phyloP scores from a whole-genome alignment of 2,113 vertebrate species.

The Nothoprocta perdicaria region DNA sequence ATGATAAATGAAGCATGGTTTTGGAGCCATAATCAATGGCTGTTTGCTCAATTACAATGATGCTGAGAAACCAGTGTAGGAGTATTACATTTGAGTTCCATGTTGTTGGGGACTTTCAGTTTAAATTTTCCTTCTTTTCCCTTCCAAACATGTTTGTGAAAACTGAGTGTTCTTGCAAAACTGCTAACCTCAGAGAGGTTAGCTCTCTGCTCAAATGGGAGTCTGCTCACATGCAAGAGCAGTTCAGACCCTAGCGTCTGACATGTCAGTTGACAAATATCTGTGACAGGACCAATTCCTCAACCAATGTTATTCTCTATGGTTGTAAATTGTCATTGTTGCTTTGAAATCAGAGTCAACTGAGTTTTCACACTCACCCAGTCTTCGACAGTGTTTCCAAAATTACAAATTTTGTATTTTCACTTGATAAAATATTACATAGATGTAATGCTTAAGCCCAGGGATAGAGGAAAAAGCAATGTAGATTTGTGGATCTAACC shows the following conservation, averaged over 20 bases:
- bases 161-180: neutral
- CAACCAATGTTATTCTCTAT: neutral
- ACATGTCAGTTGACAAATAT: conserved; percentile 32
- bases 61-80: neutral
- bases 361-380: neutral
- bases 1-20: neutral
- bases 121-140: neutral
- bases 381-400: neutral
- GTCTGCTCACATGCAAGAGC: neutral
- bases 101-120: neutral
- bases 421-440: neutral
- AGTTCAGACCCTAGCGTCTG: neutral
- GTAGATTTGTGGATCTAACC: neutral
- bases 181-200: neutral
- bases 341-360: neutral
- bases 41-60: neutral
- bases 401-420: neutral
- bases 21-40: neutral
- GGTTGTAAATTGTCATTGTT: neutral
- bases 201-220: neutral
- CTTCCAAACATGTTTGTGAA: neutral
- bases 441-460: neutral
- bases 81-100: neutral
- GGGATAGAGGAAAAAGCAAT: neutral
- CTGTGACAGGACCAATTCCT: conserved; percentile 1